Evolutionary conservation across 2,797 vertebrate genomes (phyloP).

Genomic region (Malurus splendens): DNA sequence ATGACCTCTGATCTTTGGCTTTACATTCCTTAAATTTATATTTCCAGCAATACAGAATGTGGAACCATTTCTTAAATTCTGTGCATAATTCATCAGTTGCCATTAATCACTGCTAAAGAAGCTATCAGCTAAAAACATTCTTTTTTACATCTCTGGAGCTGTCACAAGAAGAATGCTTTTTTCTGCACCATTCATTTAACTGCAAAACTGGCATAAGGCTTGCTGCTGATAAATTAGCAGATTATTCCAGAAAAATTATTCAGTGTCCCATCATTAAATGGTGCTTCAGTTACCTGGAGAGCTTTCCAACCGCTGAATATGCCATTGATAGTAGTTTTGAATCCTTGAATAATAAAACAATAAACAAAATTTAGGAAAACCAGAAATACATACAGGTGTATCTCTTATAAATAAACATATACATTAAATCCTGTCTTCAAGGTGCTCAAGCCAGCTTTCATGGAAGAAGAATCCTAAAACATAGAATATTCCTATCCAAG

Average conservation of each 20-base stretch:
- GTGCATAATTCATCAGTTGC: not conserved
- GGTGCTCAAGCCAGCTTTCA: not conserved
- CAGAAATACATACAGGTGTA: not conserved
- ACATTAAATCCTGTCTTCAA: not conserved
- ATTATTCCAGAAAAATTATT: conserved; percentile 14
- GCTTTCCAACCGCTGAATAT: conserved; percentile 96
- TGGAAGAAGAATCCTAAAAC: not conserved
- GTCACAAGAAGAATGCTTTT: not conserved
- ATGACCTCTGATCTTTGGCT: not conserved
- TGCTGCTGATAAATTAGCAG: not conserved
- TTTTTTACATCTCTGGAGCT: not conserved
- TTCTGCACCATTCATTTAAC: not conserved
- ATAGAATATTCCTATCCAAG: not conserved
- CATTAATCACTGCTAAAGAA: not conserved
- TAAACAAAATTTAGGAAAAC: conserved; percentile 3
- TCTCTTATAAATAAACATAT: not conserved
- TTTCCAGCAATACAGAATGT: not conserved
- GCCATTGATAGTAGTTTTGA: conserved; percentile 92
- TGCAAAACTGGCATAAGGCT: not conserved
- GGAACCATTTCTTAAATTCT: not conserved
- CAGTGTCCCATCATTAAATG: not conserved
- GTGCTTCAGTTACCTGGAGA: conserved; percentile 83
- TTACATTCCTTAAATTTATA: not conserved
- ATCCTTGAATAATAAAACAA: conserved; percentile 78
- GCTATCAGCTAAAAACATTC: not conserved